phyloP scores from a whole-genome alignment of 2,888 invertebrate species.

The Eilema griseolum region DNA sequence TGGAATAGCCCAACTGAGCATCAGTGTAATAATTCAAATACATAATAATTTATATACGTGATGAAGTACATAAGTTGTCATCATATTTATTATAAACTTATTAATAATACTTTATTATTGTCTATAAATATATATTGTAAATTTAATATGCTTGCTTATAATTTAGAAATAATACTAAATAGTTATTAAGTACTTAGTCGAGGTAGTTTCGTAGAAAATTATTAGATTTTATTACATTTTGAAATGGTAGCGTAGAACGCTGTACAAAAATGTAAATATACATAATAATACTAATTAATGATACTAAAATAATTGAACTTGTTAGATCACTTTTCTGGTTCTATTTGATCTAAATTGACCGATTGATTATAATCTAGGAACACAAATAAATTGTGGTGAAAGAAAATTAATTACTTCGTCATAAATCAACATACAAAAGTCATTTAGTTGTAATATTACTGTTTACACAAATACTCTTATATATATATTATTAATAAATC shows the following conservation, averaged over 20 bases:
- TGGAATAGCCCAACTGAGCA: too few species aligned
- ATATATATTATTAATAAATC: constrained; percentile 22
- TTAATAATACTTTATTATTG: neutral
- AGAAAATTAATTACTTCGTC: neutral
- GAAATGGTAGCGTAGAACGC: constrained; percentile 46
- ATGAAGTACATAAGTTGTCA: neutral
- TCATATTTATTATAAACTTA: neutral
- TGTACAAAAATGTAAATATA: constrained; percentile 51
- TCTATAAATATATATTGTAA: constrained; percentile 29
- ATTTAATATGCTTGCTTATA: constrained; percentile 35
- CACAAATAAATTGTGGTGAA: neutral
- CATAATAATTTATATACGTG: neutral
- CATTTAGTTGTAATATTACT: constrained; percentile 24
- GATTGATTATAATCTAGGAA: neutral
- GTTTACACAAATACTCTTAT: constrained; percentile 27
- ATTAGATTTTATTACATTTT: constrained; percentile 33
- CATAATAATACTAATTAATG: constrained; percentile 30
- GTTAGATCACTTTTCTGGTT: neutral
- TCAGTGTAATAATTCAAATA: neutral
- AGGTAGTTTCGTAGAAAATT: constrained; percentile 35
- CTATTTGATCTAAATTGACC: too few species aligned
- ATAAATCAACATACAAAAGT: neutral
- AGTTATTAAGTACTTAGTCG: constrained; percentile 23
- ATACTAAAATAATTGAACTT: constrained; percentile 7
- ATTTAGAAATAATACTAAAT: constrained; percentile 23